Conservation (phyloP, 2,888 invertebrate genomes). For the Megastigmus dorsalis region DNA sequence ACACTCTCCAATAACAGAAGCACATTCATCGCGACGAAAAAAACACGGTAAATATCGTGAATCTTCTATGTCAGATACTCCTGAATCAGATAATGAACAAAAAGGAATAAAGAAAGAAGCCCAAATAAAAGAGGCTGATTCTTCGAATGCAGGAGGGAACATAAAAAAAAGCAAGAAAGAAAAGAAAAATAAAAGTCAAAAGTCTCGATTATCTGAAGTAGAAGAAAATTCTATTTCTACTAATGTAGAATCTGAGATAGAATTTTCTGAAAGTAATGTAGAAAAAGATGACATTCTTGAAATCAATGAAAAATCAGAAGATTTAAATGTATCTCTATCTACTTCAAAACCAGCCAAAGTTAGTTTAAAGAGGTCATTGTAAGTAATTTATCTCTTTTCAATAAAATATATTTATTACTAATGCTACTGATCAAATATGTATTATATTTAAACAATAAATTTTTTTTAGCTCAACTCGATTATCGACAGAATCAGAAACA, state of each 20-base stretch:
- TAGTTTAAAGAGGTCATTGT: slow-evolving; percentile 73
- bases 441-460: slow-evolving; percentile 11
- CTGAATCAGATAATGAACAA: slow-evolving; percentile 69
- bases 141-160: slow-evolving; percentile 5
- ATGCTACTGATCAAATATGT: neutral
- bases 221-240: slow-evolving; percentile 53
- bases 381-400: slow-evolving; percentile 59
- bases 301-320: slow-evolving; percentile 57
- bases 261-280: slow-evolving; percentile 47
- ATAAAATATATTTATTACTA: neutral
- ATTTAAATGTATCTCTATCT: slow-evolving; percentile 44
- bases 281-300: slow-evolving; percentile 58
- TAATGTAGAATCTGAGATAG: slow-evolving; percentile 52
- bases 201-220: slow-evolving; percentile 16
- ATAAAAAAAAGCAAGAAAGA: slow-evolving; percentile 46
- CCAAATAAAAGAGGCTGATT: slow-evolving; percentile 56
- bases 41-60: slow-evolving; percentile 59
- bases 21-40: slow-evolving; percentile 8
- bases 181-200: slow-evolving; percentile 53
- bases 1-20: neutral
- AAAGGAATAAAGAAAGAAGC: slow-evolving; percentile 29
- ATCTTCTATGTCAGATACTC: slow-evolving; percentile 69
- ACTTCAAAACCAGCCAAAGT: slow-evolving; percentile 69
- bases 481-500: slow-evolving; percentile 60
- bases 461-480: slow-evolving; percentile 64